Evolutionary conservation across 2,797 vertebrate species (phyloP).

Genomic region (Aplochiton taeniatus): DNA sequence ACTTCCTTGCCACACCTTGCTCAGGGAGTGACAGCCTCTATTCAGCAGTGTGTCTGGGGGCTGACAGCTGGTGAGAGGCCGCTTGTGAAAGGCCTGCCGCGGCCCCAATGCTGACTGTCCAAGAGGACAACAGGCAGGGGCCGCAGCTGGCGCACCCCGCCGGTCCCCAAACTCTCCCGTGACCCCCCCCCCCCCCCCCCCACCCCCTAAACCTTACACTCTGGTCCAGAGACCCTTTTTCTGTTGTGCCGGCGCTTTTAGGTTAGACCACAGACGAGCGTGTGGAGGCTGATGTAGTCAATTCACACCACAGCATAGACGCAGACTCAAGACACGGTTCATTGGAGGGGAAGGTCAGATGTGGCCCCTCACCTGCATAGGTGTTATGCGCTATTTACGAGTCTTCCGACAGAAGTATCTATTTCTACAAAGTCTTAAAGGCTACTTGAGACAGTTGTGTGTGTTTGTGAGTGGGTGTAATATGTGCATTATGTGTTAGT

Average conservation of each 20-base stretch:
- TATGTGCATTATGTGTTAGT: constrained; percentile 22
- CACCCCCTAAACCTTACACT: not conserved
- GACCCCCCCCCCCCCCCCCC: constrained; percentile 48
- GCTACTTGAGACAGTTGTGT: not conserved
- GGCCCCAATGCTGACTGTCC: constrained; percentile 6
- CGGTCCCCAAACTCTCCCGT: constrained; percentile 4
- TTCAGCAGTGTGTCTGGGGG: constrained; percentile 88
- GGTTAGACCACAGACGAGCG: not conserved
- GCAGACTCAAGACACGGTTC: too few species aligned
- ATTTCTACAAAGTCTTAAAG: too few species aligned
- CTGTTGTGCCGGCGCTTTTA: too few species aligned
- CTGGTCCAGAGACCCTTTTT: not conserved
- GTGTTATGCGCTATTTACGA: too few species aligned
- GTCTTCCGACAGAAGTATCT: too few species aligned
- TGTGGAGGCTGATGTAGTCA: too few species aligned
- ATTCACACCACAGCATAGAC: too few species aligned
- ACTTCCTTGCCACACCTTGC: not conserved
- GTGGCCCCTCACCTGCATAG: too few species aligned
- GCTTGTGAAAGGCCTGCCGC: constrained; percentile 77
- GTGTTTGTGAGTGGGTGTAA: constrained; percentile 18
- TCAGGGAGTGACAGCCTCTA: constrained; percentile 93
- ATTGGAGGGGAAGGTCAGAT: too few species aligned
- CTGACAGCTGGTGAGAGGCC: constrained; percentile 95
- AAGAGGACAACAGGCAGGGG: too few species aligned
- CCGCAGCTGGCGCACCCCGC: not conserved